Evolutionary conservation across 2,797 vertebrate species (phyloP).

Genomic region (Hipposideros larvatus): DNA sequence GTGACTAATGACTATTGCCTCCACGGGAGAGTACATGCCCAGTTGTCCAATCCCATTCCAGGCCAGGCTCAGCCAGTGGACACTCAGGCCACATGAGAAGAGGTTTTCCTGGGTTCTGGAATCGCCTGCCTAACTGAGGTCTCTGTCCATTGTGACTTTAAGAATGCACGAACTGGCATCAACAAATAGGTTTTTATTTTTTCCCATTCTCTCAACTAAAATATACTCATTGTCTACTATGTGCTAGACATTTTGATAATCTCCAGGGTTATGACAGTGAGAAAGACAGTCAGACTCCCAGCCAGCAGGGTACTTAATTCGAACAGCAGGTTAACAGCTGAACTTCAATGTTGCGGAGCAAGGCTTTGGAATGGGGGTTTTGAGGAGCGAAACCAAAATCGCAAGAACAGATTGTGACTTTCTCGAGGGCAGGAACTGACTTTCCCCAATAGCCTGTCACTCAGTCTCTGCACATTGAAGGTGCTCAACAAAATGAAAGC

Average conservation of each 20-base stretch:
- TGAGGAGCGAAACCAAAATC: neutral
- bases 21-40: neutral
- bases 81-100: neutral
- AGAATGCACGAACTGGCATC: neutral
- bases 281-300: neutral
- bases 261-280: neutral
- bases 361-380: neutral
- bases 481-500: neutral
- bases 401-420: neutral
- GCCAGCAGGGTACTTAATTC: neutral
- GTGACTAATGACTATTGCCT: neutral
- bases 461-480: neutral
- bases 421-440: neutral
- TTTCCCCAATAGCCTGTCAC: neutral
- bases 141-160: neutral
- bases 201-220: neutral
- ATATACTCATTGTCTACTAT: neutral
- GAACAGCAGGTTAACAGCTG: neutral
- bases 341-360: neutral
- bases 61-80: neutral
- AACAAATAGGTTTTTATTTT: neutral
- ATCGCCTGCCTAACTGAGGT: conserved; percentile 19
- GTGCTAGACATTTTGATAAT: neutral
- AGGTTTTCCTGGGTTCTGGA: conserved; percentile 17
- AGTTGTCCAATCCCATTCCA: neutral